These are phyloP conservation scores for Hafferia zeledoni DNA, from an alignment of 2,797 vertebrate genomes.

Conservation along the genomic window DNA sequence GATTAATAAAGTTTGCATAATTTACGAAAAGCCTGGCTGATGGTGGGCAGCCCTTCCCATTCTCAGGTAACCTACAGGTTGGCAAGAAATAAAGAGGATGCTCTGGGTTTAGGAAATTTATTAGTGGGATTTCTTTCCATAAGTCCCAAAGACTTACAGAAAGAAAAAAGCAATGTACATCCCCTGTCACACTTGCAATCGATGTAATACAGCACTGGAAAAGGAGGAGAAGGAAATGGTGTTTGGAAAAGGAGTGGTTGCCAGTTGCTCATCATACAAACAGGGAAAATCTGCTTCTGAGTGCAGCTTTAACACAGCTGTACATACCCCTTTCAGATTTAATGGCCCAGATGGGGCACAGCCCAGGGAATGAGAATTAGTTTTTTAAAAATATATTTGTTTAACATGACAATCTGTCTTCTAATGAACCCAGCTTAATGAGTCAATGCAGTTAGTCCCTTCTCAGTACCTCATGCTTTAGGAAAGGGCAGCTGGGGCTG, in stretches of 20 bases:
- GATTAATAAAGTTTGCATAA: background rate
- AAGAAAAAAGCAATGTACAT: background rate
- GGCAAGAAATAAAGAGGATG: background rate
- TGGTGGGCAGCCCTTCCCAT: background rate
- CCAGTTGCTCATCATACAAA: background rate
- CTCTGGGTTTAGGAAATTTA: background rate
- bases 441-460: background rate
- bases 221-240: background rate
- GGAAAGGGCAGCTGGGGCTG: constrained; percentile 44
- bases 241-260: background rate
- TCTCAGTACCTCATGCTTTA: background rate
- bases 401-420: constrained; percentile 46
- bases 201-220: background rate
- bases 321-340: constrained; percentile 12
- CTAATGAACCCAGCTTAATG: background rate
- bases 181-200: background rate
- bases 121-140: background rate
- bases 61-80: background rate
- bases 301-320: constrained; percentile 10
- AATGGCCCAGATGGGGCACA: constrained; percentile 11
- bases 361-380: background rate
- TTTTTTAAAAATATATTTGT: background rate
- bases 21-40: background rate
- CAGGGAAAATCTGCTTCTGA: background rate
- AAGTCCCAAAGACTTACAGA: background rate